Base-by-base conservation (phyloP, 2,888 invertebrate species). In the Mechanitis mazaeus region DNA sequence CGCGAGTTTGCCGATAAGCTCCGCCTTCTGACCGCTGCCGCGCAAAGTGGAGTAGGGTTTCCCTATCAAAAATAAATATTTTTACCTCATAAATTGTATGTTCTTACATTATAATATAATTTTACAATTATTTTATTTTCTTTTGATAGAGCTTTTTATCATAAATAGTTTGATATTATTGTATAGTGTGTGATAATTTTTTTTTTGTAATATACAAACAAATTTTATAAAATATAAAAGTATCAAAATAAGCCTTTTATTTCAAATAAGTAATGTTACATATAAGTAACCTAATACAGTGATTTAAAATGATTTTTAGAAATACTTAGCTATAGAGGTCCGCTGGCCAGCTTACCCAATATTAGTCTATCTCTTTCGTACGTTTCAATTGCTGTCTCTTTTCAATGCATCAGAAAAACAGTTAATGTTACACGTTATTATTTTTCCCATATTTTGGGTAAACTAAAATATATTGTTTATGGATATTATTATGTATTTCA, bases 21-120 rank as follows among this genome's bases (percentile, higher is more conserved):
- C 90, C 90, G 90, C 90, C 89, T 90, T 87, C 89, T 89, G 89
- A 89, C 90, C 90, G 89, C 89, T 89, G 87, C 89, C 88, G 89
- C 88, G 88, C 87, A 88, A 89, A 89, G 89, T 88, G 82, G 87
- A 87, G 84, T 87, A 83, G 88, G 81, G 85, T 83, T 75, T 64
- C 79, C 78, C 80, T 71, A 71, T 64, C 57, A 47, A 58, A 59
- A 58, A 47, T 33, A 12, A 47, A 59, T 61, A 60, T 64, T 61
- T 53, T 61, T 64, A 31, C 50, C 31, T 31, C 31, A 2, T 3
- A 2, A n/a, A 31, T 28, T 50, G 50, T 50, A 50, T 31, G 2
- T 31, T 50, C 28, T 50, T 31, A 9, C 5, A 31, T 4, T 50
- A 50, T 50, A 11, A 11, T 9, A 11, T 6, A 7, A 50, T 50